phyloP scores from a whole-genome alignment of 2,797 vertebrate genomes.

The Scleropages formosus region DNA sequence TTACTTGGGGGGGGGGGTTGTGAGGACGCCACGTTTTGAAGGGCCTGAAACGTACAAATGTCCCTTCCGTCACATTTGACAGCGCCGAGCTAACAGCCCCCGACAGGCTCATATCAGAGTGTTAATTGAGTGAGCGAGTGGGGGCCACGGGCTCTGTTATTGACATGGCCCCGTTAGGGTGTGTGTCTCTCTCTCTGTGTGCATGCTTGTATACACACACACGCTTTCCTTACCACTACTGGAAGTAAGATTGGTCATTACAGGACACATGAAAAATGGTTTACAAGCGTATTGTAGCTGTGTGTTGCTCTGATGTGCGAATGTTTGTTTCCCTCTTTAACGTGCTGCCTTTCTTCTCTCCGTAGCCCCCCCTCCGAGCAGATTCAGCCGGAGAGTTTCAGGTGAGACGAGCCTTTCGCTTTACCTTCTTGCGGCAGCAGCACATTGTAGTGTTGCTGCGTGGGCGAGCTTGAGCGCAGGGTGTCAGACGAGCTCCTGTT shows the following conservation, averaged over 20 bases:
- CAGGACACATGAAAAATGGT: too few species aligned
- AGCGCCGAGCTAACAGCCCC: constrained; percentile 45
- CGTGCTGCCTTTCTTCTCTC: constrained; percentile 48
- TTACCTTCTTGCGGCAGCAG: constrained; percentile 30
- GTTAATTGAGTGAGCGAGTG: constrained; percentile 12
- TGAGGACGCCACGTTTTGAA: too few species aligned
- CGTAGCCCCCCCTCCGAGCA: constrained; percentile 83
- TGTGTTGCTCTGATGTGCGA: neutral
- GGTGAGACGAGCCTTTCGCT: constrained; percentile 68
- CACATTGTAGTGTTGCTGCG: constrained; percentile 18
- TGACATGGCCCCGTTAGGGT: constrained; percentile 33
- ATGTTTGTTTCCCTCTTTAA: constrained; percentile 1
- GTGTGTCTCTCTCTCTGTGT: neutral
- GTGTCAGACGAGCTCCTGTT: constrained; percentile 30
- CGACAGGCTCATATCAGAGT: constrained; percentile 38
- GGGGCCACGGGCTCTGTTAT: constrained; percentile 31
- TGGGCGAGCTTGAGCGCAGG: constrained; percentile 27
- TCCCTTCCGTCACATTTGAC: constrained; percentile 37
- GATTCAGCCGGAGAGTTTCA: constrained; percentile 93
- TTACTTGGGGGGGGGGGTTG: too few species aligned
- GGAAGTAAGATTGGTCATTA: too few species aligned
- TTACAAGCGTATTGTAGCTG: neutral
- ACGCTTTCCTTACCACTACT: too few species aligned
- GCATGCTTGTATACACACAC: constrained; percentile 27
- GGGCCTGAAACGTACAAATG: constrained; percentile 17